Evolutionary conservation across 1,140 invertebrate species (phyloP).

Genomic region (Panulirus ornatus): DNA sequence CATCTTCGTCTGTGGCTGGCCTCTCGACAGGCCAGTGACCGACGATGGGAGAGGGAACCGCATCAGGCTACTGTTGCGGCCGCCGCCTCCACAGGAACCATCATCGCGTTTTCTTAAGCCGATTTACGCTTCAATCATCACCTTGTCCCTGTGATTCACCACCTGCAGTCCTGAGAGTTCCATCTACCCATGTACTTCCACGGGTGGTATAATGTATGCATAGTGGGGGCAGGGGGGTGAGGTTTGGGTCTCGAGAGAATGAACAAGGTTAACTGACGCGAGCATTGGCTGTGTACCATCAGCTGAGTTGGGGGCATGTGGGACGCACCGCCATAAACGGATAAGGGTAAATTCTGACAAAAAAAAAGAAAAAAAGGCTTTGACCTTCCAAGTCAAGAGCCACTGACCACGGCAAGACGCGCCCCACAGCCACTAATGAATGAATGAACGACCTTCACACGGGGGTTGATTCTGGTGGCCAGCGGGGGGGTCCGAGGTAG

Average conservation of each 20-base stretch:
- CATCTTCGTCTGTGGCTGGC: not conserved
- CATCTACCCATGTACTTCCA: constrained; percentile 30
- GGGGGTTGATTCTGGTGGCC: constrained; percentile 2
- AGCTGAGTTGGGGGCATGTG: not conserved
- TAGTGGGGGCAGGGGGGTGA: not conserved
- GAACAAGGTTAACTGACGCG: not conserved
- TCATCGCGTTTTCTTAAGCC: no score
- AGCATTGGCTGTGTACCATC: no score
- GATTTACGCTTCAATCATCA: constrained; percentile 23
- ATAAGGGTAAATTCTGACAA: not conserved
- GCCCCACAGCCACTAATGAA: constrained; percentile 15
- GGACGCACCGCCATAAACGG: not conserved
- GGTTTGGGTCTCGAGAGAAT: no score
- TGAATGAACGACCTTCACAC: constrained; percentile 49
- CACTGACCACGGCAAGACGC: constrained; percentile 13
- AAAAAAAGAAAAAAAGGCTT: no score
- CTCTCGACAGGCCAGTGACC: not conserved
- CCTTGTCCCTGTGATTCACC: constrained; percentile 13
- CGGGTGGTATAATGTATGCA: not conserved
- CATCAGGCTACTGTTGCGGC: constrained; percentile 20
- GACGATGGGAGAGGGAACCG: constrained; percentile 1
- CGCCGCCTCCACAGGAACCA: not conserved
- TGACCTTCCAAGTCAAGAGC: not conserved
- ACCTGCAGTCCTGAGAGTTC: constrained; percentile 11
- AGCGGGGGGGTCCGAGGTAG: constrained; percentile 4